Conservation (phyloP, 2,888 invertebrate species). For the Lithophane leautieri region DNA sequence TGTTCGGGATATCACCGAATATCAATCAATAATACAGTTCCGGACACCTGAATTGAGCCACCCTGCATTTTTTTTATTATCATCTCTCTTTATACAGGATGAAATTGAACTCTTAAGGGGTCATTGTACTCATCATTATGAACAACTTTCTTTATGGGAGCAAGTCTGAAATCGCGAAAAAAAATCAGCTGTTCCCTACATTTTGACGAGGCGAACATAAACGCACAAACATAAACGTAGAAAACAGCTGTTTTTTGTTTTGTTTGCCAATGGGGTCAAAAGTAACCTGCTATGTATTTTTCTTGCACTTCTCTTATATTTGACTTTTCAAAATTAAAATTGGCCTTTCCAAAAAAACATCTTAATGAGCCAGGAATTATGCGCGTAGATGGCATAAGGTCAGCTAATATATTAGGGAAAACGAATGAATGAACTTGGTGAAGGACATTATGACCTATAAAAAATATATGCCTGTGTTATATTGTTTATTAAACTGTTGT, state of each 20-base stretch:
- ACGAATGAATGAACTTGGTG: not conserved
- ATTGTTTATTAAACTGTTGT: not conserved
- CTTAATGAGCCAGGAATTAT: not conserved
- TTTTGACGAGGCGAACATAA: too few species aligned
- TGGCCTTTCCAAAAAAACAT: not conserved
- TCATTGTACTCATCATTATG: too few species aligned
- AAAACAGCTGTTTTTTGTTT: too few species aligned
- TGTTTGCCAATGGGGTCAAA: not conserved
- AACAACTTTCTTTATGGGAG: too few species aligned
- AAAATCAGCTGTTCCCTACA: too few species aligned
- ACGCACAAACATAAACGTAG: too few species aligned
- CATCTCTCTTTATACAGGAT: too few species aligned
- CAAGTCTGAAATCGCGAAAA: too few species aligned
- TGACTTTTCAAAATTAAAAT: not conserved
- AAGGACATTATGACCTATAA: too few species aligned
- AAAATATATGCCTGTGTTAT: too few species aligned
- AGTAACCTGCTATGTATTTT: not conserved
- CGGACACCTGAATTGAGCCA: not conserved
- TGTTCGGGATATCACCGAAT: slow-evolving; percentile 15
- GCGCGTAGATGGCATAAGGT: not conserved
- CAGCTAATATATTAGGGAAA: not conserved
- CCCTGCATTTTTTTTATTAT: too few species aligned
- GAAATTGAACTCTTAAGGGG: too few species aligned
- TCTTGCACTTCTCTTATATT: not conserved
- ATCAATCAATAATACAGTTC: not conserved